Conservation (phyloP, 2,888 invertebrate genomes). For the Caenorhabditis wallacei region DNA sequence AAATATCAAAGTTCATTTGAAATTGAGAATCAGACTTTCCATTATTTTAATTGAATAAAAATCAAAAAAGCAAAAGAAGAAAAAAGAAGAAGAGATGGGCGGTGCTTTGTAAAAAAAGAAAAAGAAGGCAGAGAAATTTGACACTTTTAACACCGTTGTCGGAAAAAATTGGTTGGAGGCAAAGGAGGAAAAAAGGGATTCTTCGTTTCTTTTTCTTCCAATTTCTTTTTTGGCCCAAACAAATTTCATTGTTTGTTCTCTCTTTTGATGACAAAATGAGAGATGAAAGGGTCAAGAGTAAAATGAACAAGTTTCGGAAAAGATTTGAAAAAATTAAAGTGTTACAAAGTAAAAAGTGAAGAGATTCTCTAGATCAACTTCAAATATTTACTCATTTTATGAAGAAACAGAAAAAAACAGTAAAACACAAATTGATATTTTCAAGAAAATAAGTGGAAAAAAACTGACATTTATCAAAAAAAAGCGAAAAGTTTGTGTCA, state of each 20-base stretch:
- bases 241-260: conserved; percentile 57
- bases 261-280: conserved; percentile 28
- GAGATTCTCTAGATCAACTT: not conserved
- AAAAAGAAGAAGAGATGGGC: conserved; percentile 26
- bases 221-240: conserved; percentile 35
- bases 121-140: conserved; percentile 28
- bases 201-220: conserved; percentile 18
- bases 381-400: not conserved
- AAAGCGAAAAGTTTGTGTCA: not conserved
- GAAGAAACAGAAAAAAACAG: not conserved
- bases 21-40: not conserved
- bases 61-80: conserved; percentile 2
- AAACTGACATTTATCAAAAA: not conserved
- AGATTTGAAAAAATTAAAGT: conserved; percentile 11
- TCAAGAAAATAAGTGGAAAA: not conserved
- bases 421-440: conserved; percentile 2
- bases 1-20: too few species aligned
- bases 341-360: not conserved
- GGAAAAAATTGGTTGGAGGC: conserved; percentile 10
- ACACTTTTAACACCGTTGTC: conserved; percentile 51
- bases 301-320: not conserved
- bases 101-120: conserved; percentile 17
- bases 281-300: conserved; percentile 41
- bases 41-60: not conserved
- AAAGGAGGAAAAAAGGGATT: conserved; percentile 6